Base-by-base conservation (phyloP, 2,888 invertebrate genomes). In the Chloroclystis v-ata region DNA sequence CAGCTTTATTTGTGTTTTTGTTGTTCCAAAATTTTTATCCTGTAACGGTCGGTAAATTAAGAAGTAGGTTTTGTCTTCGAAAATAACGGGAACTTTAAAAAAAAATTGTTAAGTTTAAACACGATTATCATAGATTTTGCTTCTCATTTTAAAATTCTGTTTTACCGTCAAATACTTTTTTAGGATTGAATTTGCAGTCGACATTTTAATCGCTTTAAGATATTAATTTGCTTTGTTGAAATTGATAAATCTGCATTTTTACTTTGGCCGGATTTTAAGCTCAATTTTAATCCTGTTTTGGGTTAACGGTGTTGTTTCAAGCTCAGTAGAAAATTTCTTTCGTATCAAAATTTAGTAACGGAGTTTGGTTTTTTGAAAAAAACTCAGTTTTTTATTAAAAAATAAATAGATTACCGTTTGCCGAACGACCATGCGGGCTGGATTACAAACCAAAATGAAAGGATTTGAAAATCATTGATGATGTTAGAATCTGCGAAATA, bases 181-280 rank as follows among this genome's bases (percentile, higher is more conserved):
- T 16, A 16, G n/a, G 12, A 42, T 14, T 54, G 64, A 63, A 61
- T 65, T 60, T 63, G 63, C 57, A 62, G 63, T 42, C 49, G 43
- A 67, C 68, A 65, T 60, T 61, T 20, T 79, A 76, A 79, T 76
- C 78, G 67, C 59, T 70, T 76, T 68, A 75, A 72, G 69, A 69
- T 65, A 62, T 67, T 61, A 59, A 64, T 59, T 54, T 59, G 55
- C 66, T 59, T 76, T 77, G 73, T 75, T 66, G 58, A 32, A 28
- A 44, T 6, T 42, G 29, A 43, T 6, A 48, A 44, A 30, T 37
- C 28, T 2, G 6, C 26, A 20, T 51, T 47, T 33, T 52, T 55
- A 56, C 49, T 53, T 39, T 53, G 52, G 47, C 56, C 56, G 49
- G 55, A 57, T 63, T 61, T 60, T 46, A 52, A 48, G 49, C 50